These are phyloP conservation scores for Halcyon senegalensis DNA, from an alignment of 2,113 vertebrate genomes.

Conservation along the genomic window DNA sequence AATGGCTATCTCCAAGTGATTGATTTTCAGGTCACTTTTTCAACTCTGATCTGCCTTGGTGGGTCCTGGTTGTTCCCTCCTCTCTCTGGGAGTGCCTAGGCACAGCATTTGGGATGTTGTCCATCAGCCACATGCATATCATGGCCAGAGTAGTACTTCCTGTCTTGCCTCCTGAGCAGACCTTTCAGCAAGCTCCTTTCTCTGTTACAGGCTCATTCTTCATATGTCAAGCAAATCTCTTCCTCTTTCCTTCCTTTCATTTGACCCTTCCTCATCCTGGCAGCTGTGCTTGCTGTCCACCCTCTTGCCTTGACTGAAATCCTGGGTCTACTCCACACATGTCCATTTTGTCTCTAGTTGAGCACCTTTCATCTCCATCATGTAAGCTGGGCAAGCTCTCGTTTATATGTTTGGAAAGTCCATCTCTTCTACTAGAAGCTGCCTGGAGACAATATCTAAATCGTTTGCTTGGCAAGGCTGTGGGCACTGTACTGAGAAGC, in stretches of 20 bases:
- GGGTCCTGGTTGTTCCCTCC: not conserved
- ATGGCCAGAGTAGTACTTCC: not conserved
- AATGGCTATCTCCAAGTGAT: not conserved
- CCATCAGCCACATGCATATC: fast-evolving
- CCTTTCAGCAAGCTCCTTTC: not conserved
- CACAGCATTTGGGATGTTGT: not conserved
- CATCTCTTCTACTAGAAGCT: not conserved
- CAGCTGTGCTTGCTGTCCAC: not conserved
- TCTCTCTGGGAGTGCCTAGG: not conserved
- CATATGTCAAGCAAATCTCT: not conserved
- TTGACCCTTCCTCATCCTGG: not conserved
- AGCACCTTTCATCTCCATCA: not conserved
- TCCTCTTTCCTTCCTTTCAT: not conserved
- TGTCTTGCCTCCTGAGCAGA: not conserved
- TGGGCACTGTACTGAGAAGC: not conserved
- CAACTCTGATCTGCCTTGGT: not conserved
- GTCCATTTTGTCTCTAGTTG: not conserved
- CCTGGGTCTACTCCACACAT: fast-evolving
- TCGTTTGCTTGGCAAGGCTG: not conserved
- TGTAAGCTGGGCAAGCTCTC: not conserved
- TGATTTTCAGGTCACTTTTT: not conserved
- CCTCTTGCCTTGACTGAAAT: not conserved
- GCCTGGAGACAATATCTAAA: not conserved
- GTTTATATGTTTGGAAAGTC: not conserved
- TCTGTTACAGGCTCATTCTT: not conserved